Percentiles rank a stretch among this genome's conserved stretches.
Conservation (phyloP, 2,888 invertebrate species). For the Epicampocera succincta region DNA sequence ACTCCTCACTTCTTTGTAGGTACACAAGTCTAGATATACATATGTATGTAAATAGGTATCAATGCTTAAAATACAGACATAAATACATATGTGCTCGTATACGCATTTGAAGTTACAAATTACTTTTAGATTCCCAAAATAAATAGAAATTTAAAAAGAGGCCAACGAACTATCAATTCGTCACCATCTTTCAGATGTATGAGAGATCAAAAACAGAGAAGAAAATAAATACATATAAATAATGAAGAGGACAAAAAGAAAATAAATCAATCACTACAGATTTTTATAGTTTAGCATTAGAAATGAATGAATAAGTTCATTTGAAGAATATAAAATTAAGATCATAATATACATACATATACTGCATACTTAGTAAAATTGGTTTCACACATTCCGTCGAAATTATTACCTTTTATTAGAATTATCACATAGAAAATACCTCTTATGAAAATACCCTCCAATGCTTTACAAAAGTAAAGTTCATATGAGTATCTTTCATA, state of each 20-base stretch:
- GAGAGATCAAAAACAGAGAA: background rate
- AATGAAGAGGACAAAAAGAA: background rate
- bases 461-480: no score
- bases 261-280: conserved; percentile 4
- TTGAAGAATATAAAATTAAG: background rate
- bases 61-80: background rate
- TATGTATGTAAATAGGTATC: conserved; percentile 45
- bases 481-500: no score
- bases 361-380: no score
- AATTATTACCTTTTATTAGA: no score
- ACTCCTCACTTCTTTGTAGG: conserved; percentile 30
- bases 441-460: no score
- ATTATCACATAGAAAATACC: no score
- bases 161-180: conserved; percentile 67
- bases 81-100: background rate
- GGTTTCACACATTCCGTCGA: no score
- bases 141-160: conserved; percentile 60
- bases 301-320: background rate
- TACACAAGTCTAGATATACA: conserved; percentile 6
- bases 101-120: conserved; percentile 26
- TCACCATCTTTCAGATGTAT: conserved; percentile 51
- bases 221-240: background rate
- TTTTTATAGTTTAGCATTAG: background rate
- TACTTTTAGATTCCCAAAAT: conserved; percentile 25
- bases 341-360: background rate